Evolutionary conservation across 2,888 invertebrate species (phyloP).

Genomic region (Rhagonycha fulva): DNA sequence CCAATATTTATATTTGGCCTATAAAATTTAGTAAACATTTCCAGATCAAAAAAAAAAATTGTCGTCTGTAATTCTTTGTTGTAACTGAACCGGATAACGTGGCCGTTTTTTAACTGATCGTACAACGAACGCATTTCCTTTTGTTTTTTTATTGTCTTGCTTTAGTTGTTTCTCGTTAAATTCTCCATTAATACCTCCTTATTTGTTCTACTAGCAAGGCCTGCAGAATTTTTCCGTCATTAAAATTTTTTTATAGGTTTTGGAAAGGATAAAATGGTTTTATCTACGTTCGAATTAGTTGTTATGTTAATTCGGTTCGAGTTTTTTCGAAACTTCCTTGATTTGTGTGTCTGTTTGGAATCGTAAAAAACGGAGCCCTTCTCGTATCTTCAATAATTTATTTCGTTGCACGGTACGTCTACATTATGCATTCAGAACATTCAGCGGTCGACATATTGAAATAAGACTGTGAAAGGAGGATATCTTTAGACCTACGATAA

Average conservation of each 20-base stretch:
- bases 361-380: background rate
- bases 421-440: background rate
- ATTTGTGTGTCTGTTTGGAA: background rate
- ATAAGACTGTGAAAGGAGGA: background rate
- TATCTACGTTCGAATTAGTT: background rate
- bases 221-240: background rate
- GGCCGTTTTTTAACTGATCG: slow-evolving; percentile 1
- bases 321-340: background rate
- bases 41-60: background rate
- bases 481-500: background rate
- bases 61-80: background rate
- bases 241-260: background rate
- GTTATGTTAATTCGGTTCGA: background rate
- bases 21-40: too few relatives aligned
- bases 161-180: background rate
- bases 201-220: background rate
- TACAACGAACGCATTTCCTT: slow-evolving; percentile 6
- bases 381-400: background rate
- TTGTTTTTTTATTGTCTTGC: background rate
- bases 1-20: too few relatives aligned
- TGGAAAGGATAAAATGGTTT: background rate
- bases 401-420: background rate
- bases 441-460: background rate
- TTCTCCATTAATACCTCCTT: background rate
- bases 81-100: background rate